Conservation (phyloP, 2,113 vertebrate genomes). For the Zosterops pallidus region DNA sequence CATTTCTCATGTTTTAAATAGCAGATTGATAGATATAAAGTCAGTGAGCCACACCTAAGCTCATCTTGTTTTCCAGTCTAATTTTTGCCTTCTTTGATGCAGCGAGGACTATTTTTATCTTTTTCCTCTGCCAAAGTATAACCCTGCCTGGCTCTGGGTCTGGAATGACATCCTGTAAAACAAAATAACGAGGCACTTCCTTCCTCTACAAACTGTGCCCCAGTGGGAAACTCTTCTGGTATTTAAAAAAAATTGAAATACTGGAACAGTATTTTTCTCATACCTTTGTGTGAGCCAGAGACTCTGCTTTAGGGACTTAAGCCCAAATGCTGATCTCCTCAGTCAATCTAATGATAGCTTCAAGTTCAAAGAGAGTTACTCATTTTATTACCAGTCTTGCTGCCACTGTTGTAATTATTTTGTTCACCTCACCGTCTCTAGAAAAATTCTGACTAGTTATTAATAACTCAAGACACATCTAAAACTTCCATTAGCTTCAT, state of each 20-base stretch:
- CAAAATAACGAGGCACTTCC: background rate
- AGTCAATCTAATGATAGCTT: constrained; percentile 31
- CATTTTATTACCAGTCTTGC: background rate
- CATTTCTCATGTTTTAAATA: background rate
- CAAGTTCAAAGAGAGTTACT: background rate
- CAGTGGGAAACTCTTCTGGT: background rate
- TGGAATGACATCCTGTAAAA: background rate
- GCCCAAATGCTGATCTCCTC: constrained; percentile 24
- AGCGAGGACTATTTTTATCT: background rate
- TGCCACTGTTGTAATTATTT: constrained; percentile 7
- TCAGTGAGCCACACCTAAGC: background rate
- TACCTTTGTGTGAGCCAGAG: background rate
- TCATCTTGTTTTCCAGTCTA: background rate
- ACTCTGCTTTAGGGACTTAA: constrained; percentile 9
- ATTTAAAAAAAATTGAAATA: constrained; percentile 30
- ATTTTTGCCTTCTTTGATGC: background rate
- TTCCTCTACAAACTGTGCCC: background rate
- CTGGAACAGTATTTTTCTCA: background rate
- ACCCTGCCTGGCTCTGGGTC: background rate
- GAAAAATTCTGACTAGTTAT: background rate
- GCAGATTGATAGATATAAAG: background rate
- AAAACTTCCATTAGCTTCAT: constrained; percentile 6
- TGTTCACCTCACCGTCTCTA: background rate
- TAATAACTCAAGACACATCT: constrained; percentile 11
- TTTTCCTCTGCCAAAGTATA: background rate